phyloP scores from a whole-genome alignment of 2,797 vertebrate genomes.

The Helostoma temminkii region DNA sequence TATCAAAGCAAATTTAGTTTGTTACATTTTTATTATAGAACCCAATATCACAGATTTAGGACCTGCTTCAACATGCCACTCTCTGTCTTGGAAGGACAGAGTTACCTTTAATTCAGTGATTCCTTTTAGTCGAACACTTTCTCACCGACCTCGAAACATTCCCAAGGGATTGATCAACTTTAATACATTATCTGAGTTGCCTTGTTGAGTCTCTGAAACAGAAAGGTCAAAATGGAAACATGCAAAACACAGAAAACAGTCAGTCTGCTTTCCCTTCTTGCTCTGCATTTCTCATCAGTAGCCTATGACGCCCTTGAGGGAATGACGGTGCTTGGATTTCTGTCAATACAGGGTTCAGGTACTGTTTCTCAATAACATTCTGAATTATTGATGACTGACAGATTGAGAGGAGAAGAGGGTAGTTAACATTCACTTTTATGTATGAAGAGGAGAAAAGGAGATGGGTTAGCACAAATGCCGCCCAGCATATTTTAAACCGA shows the following conservation, averaged over 20 bases:
- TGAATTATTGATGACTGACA: constrained; percentile 84
- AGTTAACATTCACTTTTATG: constrained; percentile 76
- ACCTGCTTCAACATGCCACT: neutral
- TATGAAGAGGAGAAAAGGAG: constrained; percentile 41
- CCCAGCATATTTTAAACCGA: constrained; percentile 66
- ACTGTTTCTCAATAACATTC: constrained; percentile 83
- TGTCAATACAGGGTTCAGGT: constrained; percentile 84
- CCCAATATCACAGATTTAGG: neutral
- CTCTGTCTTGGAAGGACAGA: constrained; percentile 39
- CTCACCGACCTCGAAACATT: constrained; percentile 44
- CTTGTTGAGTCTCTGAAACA: constrained; percentile 64
- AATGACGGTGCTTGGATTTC: constrained; percentile 81
- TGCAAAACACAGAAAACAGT: constrained; percentile 56
- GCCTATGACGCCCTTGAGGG: constrained; percentile 81
- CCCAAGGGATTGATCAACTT: constrained; percentile 35
- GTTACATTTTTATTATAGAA: no score
- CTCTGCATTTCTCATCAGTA: constrained; percentile 40
- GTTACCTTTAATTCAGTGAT: constrained; percentile 16
- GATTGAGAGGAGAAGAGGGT: constrained; percentile 59
- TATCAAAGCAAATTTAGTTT: no score
- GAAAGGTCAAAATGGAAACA: constrained; percentile 73
- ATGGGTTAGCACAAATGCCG: constrained; percentile 23
- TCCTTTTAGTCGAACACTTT: constrained; percentile 39
- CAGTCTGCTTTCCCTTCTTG: constrained; percentile 21
- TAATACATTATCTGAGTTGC: constrained; percentile 47